Evolutionary conservation across 2,888 invertebrate genomes (phyloP).

Genomic region (Polydrusus cervinus): DNA sequence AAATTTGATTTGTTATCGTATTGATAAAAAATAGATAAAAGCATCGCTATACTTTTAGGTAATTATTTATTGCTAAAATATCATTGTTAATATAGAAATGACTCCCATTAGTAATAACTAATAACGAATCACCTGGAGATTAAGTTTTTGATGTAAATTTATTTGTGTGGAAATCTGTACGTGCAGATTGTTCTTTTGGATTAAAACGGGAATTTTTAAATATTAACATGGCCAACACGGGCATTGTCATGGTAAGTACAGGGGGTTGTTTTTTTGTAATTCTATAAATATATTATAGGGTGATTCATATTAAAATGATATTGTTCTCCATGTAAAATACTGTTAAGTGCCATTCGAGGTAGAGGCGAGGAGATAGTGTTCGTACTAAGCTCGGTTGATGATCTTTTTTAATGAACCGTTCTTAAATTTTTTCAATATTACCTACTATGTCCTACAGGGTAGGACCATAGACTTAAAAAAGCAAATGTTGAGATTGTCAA

Average conservation of each 20-base stretch:
- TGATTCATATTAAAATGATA: no score
- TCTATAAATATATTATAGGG: background rate
- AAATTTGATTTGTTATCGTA: conserved; percentile 26
- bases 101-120: conserved; percentile 23
- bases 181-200: conserved; percentile 9
- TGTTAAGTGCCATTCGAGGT: no score
- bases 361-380: no score
- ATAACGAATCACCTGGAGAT: conserved; percentile 16
- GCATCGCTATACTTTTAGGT: conserved; percentile 13
- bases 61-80: conserved; percentile 23
- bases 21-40: conserved; percentile 18
- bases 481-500: no score
- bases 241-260: conserved; percentile 30
- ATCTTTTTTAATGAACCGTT: no score
- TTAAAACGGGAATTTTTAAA: conserved; percentile 1
- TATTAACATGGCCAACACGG: conserved; percentile 25
- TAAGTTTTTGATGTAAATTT: conserved; percentile 20
- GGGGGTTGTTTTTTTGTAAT: background rate
- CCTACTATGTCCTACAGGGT: no score
- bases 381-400: no score
- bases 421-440: no score
- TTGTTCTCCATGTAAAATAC: no score
- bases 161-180: conserved; percentile 18
- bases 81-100: conserved; percentile 30
- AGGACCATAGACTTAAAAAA: no score